These are phyloP conservation scores for Cryptotis parvus DNA, from an alignment of 2,113 vertebrate species.

Conservation along the genomic window DNA sequence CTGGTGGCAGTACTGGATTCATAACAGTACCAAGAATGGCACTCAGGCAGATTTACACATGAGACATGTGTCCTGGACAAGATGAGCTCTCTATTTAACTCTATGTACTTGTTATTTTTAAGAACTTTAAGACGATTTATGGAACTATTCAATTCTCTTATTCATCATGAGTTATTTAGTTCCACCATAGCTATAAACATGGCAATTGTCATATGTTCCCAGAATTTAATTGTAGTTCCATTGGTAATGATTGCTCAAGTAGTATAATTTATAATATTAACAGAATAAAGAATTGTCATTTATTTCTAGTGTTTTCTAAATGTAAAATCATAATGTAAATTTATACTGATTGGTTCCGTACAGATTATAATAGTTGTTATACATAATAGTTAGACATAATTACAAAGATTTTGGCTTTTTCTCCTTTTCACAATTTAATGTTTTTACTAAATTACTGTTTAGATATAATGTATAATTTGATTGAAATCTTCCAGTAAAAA, in stretches of 20 bases:
- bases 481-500: slow-evolving; percentile 30
- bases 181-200: slow-evolving; percentile 3
- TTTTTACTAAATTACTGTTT: slow-evolving; percentile 42
- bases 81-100: no score
- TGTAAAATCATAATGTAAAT: slow-evolving; percentile 43
- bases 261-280: slow-evolving; percentile 53
- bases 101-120: no score
- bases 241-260: slow-evolving; percentile 50
- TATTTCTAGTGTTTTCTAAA: slow-evolving; percentile 55
- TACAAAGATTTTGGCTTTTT: background rate
- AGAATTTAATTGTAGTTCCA: slow-evolving; percentile 71
- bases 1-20: no score
- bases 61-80: no score
- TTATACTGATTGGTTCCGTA: slow-evolving; percentile 49
- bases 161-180: slow-evolving; percentile 1
- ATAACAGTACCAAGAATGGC: no score
- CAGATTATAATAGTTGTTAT: background rate
- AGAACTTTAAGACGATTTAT: no score
- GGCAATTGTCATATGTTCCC: slow-evolving; percentile 5
- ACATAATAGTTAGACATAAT: slow-evolving; percentile 15
- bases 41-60: no score
- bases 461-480: background rate
- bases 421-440: background rate
- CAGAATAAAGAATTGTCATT: slow-evolving; percentile 49
- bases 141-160: no score